These are phyloP conservation scores for Tetramorium bicarinatum DNA, from an alignment of 2,888 invertebrate genomes.

Conservation along the genomic window DNA sequence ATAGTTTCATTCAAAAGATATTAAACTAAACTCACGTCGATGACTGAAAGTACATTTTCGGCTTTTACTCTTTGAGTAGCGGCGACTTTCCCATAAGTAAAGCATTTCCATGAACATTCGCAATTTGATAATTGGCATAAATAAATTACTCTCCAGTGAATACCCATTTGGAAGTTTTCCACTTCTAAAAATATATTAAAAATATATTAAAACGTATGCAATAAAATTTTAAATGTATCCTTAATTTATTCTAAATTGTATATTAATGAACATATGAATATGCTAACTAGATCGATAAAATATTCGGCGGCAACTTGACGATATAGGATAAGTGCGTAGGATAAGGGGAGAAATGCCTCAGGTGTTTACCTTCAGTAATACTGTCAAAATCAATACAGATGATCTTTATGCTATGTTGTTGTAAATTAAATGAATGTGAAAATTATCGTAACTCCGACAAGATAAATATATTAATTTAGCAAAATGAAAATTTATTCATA, in stretches of 20 bases:
- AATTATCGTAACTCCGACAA: neutral
- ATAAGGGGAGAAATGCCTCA: neutral
- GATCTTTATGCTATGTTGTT: neutral
- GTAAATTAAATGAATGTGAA: neutral
- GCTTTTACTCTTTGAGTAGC: neutral
- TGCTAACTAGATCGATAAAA: conserved; percentile 24
- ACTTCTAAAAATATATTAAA: too few relatives aligned
- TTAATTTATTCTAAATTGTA: neutral
- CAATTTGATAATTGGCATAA: neutral
- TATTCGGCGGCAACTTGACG: conserved; percentile 12
- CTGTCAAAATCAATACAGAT: neutral
- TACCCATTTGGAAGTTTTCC: neutral
- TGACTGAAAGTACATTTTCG: neutral
- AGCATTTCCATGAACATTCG: neutral
- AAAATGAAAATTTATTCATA: neutral
- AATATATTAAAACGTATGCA: too few relatives aligned
- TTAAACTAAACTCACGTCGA: neutral
- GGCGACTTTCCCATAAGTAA: neutral
- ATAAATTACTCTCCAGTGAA: neutral
- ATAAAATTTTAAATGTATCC: neutral
- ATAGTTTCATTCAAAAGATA: neutral
- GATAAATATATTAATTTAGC: neutral
- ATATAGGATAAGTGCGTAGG: neutral
- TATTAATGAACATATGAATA: conserved; percentile 41
- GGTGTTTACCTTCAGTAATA: neutral